phyloP scores from a whole-genome alignment of 2,797 vertebrate species.

The Diplodus puntazzo region DNA sequence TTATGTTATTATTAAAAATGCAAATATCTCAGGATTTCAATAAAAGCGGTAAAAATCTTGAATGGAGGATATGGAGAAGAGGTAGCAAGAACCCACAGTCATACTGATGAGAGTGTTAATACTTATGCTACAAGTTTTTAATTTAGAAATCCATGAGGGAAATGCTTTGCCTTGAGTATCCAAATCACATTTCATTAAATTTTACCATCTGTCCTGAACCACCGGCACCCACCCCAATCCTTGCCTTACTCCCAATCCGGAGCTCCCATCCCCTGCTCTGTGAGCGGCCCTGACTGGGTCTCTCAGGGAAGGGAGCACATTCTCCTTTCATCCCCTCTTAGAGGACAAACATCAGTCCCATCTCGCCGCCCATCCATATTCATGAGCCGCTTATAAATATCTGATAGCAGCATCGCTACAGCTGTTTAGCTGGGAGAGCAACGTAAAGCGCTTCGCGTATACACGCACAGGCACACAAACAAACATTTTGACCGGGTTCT shows the following conservation, averaged over 20 bases:
- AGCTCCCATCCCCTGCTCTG: conserved; percentile 56
- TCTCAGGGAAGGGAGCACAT: conserved; percentile 82
- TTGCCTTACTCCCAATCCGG: conserved; percentile 43
- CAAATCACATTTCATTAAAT: conserved; percentile 75
- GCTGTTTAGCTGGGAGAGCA: conserved; percentile 85
- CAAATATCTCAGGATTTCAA: conserved; percentile 34
- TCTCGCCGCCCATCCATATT: conserved; percentile 87
- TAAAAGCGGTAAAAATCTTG: conserved; percentile 23
- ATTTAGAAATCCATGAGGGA: conserved; percentile 59
- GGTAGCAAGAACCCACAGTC: conserved; percentile 17
- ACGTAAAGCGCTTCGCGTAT: conserved; percentile 57
- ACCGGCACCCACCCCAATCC: conserved; percentile 54
- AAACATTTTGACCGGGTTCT: conserved; percentile 40
- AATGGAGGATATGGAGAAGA: neutral
- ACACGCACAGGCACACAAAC: conserved; percentile 35
- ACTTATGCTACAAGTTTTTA: conserved; percentile 51
- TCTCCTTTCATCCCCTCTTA: conserved; percentile 90
- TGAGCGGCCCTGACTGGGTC: conserved; percentile 79
- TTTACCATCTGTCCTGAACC: conserved; percentile 68
- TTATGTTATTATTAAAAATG: conserved; percentile 22
- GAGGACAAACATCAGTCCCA: conserved; percentile 91
- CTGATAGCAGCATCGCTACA: conserved; percentile 87
- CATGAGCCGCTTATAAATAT: conserved; percentile 91
- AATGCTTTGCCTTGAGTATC: conserved; percentile 65
- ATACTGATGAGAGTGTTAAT: conserved; percentile 50